These are phyloP conservation scores for Caenorhabditis tropicalis DNA, from an alignment of 1,140 invertebrate genomes.

Conservation along the genomic window DNA sequence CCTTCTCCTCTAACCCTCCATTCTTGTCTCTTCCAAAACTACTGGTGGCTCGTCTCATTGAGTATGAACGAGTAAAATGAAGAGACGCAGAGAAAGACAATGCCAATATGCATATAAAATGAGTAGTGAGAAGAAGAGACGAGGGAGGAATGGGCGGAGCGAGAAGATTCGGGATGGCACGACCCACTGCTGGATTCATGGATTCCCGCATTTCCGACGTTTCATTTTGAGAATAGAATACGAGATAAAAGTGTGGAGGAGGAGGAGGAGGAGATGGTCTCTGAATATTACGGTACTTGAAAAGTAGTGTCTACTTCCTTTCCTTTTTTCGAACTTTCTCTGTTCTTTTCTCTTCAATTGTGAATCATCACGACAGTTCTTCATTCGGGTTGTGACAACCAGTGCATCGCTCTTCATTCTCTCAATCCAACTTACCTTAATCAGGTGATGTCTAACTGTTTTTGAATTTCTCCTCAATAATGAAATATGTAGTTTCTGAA, in stretches of 20 bases:
- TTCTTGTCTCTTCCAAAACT: background rate
- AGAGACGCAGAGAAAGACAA: constrained; percentile 33
- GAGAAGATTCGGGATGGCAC: constrained; percentile 34
- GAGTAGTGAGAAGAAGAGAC: constrained; percentile 19
- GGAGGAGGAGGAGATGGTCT: background rate
- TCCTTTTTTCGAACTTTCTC: background rate
- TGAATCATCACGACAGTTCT: too few species aligned
- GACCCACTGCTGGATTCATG: constrained; percentile 43
- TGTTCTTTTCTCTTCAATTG: too few species aligned
- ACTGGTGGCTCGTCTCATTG: constrained; percentile 34
- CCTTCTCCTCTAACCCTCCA: too few species aligned
- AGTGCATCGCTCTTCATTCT: too few species aligned
- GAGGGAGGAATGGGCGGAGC: background rate
- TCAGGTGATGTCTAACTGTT: too few species aligned
- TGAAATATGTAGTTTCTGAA: too few species aligned
- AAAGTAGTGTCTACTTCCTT: constrained; percentile 3
- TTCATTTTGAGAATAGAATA: background rate
- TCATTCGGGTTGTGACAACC: too few species aligned
- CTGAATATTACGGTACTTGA: background rate
- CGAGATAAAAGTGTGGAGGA: background rate
- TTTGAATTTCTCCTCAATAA: too few species aligned
- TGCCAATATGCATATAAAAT: constrained; percentile 31
- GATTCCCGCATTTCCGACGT: constrained; percentile 34
- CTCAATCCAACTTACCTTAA: too few species aligned
- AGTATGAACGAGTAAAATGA: constrained; percentile 5